Evolutionary conservation across 2,888 invertebrate genomes (phyloP), one percentile per base, ranked within the genome.

Genomic region (Heteromyza rotundicornis): DNA sequence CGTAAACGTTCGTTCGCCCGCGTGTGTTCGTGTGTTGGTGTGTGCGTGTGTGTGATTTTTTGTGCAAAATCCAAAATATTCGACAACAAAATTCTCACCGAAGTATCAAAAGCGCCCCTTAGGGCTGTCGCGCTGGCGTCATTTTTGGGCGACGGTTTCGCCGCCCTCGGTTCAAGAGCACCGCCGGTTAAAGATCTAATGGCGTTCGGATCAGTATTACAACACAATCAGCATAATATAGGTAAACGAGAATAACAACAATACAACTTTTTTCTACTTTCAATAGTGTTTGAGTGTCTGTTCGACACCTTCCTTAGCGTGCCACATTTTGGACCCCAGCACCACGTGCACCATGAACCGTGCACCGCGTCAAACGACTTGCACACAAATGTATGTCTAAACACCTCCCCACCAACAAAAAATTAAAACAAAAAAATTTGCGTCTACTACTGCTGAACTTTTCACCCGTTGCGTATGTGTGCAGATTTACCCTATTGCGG

Each of bases 61-160:
- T 59, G 61, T 59, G 64, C 71, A 63, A 68, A 71, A 72, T 66
- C 68, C 59, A 67, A 68, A 57, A 74, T 63, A 71, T 69, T 74
- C 68, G 72, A 70, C 67, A 74, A 79, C 83, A 83, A 83, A 83
- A 84, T 84, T 84, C 81, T 84, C 73, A 84, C 84, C 82, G 84
- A 84, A 76, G 80, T 79, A 70, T 80, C 83, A 63, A 84, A 83
- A 80, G 79, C 81, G 83, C 84, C 84, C 84, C 82, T 81, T 74
- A 82, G 84, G 84, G 84, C 84, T 80, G 83, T 83, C 83, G 84
- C 84, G 80, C 82, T 84, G 82, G 84, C 84, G 83, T 84, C 84
- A 79, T 84, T 82, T 80, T 78, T 84, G 80, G 83, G 84, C 80
- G 82, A 84, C 80, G 82, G 82, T 71, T 84, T 82, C 77, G 77